phyloP scores from a whole-genome alignment of 1,140 invertebrate species.

The Dendrolimus punctatus region DNA sequence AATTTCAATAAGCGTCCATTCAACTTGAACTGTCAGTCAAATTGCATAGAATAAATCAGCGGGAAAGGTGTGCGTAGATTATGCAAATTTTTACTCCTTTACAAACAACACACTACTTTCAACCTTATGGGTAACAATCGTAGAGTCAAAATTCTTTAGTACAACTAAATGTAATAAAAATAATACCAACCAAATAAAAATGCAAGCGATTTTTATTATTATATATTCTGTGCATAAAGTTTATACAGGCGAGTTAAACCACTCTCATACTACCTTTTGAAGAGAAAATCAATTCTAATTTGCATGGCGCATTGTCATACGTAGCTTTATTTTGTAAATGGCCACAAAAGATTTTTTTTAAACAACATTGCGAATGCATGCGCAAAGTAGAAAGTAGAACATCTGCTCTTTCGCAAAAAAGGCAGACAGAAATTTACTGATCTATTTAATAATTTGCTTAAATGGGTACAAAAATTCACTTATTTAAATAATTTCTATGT shows the following conservation, averaged over 20 bases:
- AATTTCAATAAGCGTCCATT: slow-evolving; percentile 15
- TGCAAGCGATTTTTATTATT: too few relatives aligned
- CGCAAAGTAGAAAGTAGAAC: slow-evolving; percentile 56
- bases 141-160: too few relatives aligned
- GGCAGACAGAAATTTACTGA: too few relatives aligned
- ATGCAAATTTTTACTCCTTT: slow-evolving; percentile 49
- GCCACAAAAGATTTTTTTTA: slow-evolving; percentile 67
- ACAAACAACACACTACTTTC: not conserved
- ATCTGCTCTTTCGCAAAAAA: slow-evolving; percentile 44
- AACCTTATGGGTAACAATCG: not conserved
- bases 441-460: too few relatives aligned
- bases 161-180: too few relatives aligned
- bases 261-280: slow-evolving; percentile 13
- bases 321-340: slow-evolving; percentile 64
- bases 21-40: slow-evolving; percentile 64
- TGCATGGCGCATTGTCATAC: slow-evolving; percentile 62
- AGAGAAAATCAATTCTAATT: slow-evolving; percentile 47
- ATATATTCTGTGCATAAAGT: too few relatives aligned
- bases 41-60: slow-evolving; percentile 62
- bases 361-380: slow-evolving; percentile 58
- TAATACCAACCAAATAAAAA: too few relatives aligned
- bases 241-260: too few relatives aligned
- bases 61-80: slow-evolving; percentile 59
- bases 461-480: too few relatives aligned
- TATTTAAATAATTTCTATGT: too few relatives aligned